Base-by-base conservation (phyloP, 2,888 invertebrate genomes). In the Aquatica leii region DNA sequence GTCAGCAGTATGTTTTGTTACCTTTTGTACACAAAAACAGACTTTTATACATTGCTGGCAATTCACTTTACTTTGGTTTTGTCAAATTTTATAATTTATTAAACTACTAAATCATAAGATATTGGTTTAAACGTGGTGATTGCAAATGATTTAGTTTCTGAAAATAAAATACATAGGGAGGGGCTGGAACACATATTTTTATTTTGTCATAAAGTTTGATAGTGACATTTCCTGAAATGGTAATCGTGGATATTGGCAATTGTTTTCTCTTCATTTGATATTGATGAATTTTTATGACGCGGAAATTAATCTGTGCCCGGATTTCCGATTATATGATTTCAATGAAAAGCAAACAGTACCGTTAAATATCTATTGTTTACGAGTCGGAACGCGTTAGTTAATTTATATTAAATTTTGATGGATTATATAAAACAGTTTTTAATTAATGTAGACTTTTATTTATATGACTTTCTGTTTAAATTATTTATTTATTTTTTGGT, bases 261-360 rank as follows among this genome's bases (percentile, higher is more conserved):
- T 34, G 50, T 46, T 54, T 40, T 60, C 40, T 37, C 53, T 37
- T 50, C 55, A 15, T 34, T 61, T 55, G 17, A 15, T 24, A 17
- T 14, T 46, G 50, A 35, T 46, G 46, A 41, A 40, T 57, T 56
- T 62, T 62, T 51, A 62, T 52, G 51, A 35, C 21, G 51, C 62
- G 62, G 57, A 62, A 52, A 62, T 57, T 56, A 62, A 62, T 51
- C 21, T 34, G 37, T 56, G 15, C 43, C 62, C 57, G 62, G 62
- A 62, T 57, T 62, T 62, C 62, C 62, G 56, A 52, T 55, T 61
- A 49, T 50, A 54, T 55, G 49, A 55, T 52, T 59, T 35, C 51
- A 51, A 59, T 58, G 51, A 51, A 58, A 58, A 51, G 31, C 41
- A 58, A 50, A 57, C 43, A 51, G 24, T 15, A 37, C 20, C 51